Conservation (phyloP, 2,888 invertebrate genomes). For the Tetragonisca angustula region DNA sequence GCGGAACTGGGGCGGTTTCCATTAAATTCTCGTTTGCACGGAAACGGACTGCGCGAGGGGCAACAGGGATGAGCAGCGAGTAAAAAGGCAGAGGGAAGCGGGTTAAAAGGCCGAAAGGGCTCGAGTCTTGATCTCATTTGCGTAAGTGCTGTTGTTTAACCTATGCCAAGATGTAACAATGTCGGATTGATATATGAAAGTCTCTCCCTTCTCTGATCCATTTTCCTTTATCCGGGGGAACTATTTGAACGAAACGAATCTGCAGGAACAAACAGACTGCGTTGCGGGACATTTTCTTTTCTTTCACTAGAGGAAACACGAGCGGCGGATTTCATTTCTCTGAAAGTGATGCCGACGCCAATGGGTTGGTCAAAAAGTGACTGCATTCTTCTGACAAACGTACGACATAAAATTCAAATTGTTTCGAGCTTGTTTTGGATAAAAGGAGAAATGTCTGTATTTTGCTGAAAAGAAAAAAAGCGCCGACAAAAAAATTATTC, state of each 20-base stretch:
- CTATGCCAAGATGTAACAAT: conserved; percentile 1
- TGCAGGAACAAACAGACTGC: background rate
- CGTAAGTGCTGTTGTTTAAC: conserved; percentile 72
- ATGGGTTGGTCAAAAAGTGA: background rate
- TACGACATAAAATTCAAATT: too few relatives aligned
- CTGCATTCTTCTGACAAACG: too few relatives aligned
- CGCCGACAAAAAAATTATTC: too few relatives aligned
- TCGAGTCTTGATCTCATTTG: conserved; percentile 72
- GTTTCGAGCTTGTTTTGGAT: too few relatives aligned
- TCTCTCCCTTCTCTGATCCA: background rate
- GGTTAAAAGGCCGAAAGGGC: conserved; percentile 61
- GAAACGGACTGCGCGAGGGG: conserved; percentile 45
- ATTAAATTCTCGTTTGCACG: conserved; percentile 70
- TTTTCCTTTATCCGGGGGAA: background rate
- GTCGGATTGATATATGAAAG: background rate
- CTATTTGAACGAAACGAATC: background rate
- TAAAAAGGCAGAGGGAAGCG: conserved; percentile 28
- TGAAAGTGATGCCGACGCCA: background rate
- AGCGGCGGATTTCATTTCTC: background rate
- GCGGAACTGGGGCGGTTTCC: conserved; percentile 61
- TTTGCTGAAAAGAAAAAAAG: too few relatives aligned
- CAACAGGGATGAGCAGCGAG: conserved; percentile 22
- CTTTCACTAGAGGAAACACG: background rate
- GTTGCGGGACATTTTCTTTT: background rate
- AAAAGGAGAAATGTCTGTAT: too few relatives aligned